These are phyloP conservation scores for Agapornis roseicollis DNA, from an alignment of 2,113 vertebrate species.

Conservation along the genomic window DNA sequence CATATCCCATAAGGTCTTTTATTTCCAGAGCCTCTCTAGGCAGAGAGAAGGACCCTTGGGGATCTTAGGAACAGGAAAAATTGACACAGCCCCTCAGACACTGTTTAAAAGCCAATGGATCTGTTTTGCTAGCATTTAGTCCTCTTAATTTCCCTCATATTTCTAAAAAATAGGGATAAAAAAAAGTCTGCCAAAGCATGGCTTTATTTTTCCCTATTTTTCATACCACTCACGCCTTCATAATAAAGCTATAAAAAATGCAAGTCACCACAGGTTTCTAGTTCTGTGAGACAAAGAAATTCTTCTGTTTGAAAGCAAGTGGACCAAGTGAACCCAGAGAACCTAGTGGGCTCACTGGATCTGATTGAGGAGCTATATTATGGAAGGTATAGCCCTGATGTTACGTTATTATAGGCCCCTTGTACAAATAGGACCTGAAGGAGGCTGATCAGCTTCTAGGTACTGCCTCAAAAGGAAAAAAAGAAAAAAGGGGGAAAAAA, in stretches of 20 bases:
- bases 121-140: not conserved
- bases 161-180: not conserved
- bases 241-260: not conserved
- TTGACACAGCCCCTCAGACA: not conserved
- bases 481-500: not conserved
- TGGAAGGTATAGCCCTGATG: not conserved
- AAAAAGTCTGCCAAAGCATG: not conserved
- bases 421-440: constrained; percentile 6
- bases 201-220: not conserved
- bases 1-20: not conserved
- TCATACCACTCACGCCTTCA: not conserved
- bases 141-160: not conserved
- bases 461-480: not conserved
- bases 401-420: not conserved
- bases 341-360: not conserved
- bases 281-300: not conserved
- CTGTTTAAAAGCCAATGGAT: not conserved
- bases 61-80: not conserved
- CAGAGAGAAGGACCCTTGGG: not conserved
- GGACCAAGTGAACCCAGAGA: not conserved
- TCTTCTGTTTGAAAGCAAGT: not conserved
- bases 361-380: not conserved
- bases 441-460: not conserved
- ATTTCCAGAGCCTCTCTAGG: not conserved
- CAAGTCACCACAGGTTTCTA: not conserved